Evolutionary conservation across 1,140 invertebrate species (phyloP).

Genomic region (Phymastichus coffea): DNA sequence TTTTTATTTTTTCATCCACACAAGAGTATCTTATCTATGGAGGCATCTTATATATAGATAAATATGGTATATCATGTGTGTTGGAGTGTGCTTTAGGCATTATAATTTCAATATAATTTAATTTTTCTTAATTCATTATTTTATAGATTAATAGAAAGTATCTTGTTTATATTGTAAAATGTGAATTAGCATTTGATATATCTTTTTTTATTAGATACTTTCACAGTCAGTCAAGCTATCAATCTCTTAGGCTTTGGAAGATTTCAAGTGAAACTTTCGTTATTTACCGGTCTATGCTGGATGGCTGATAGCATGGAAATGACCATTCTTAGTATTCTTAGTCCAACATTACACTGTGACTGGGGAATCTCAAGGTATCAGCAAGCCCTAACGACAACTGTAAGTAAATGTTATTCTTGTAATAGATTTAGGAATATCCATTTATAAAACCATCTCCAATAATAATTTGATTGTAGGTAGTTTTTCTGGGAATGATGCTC

Average conservation of each 20-base stretch:
- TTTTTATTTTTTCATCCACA: too few relatives aligned
- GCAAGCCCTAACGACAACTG: conserved; percentile 74
- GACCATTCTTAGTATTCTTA: conserved; percentile 92
- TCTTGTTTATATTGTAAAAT: too few relatives aligned
- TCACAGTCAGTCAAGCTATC: conserved; percentile 92
- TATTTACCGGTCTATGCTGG: conserved; percentile 87
- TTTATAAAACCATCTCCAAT: background rate
- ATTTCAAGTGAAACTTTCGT: conserved; percentile 89
- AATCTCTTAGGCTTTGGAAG: conserved; percentile 93
- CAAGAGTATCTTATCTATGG: too few relatives aligned
- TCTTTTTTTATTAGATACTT: conserved; percentile 74
- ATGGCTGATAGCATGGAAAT: conserved; percentile 99
- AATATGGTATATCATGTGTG: too few relatives aligned
- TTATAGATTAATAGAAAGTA: background rate
- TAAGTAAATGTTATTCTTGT: conserved; percentile 41
- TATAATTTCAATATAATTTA: too few relatives aligned
- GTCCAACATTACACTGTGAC: conserved; percentile 89
- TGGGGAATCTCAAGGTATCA: conserved; percentile 86
- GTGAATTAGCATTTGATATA: too few relatives aligned
- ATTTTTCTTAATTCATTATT: background rate
- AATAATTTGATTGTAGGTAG: conserved; percentile 66
- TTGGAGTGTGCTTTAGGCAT: too few relatives aligned
- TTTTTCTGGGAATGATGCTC: conserved; percentile 96
- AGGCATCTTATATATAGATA: too few relatives aligned
- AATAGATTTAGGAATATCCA: background rate